Base-by-base conservation (phyloP, 2,113 vertebrate species). In the Oryzias woworae region DNA sequence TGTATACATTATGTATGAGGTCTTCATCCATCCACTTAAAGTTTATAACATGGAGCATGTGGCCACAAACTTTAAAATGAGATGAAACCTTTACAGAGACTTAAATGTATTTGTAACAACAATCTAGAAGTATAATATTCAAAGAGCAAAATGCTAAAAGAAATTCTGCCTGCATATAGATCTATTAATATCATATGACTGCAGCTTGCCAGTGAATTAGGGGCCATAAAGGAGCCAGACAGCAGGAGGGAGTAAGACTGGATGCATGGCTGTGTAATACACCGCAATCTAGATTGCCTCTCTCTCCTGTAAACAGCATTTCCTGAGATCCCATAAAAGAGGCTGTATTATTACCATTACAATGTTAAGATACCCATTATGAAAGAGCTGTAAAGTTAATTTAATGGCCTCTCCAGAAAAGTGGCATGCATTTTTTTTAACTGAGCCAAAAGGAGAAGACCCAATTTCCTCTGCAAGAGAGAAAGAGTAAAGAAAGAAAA, bases 271-370 rank as follows among this genome's bases (percentile, higher is more conserved):
- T 82, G 80, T 18, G 53, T 79, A 73, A 86, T 55, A 72, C 73
- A 88, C 88, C 70, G 69, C 69, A 75, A 66, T 42, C 53, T 53
- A 73, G 75, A 79, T 61, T 67, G 54, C 62, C 62, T 48, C 71
- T 81, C 46, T 71, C 69, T 81, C 80, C 76, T 17, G 57, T 88
- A 87, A 90, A 90, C 67, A 69, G 43, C 75, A 77, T 82, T 79
- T 72, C 81, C 77, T 52, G 65, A 54, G 73, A 83, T 80, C 70
- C 72, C 62, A 85, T 91, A 91, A 91, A 91, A 84, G 51, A 17
- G 53, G 56, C 69, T 74, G 71, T 83, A 85, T 90, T 90, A 85
- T 78, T 80, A 91, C 82, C 85, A 81, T 77, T 89, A 87, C 82
- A 72, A 69, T 75, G 55, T 81, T 78, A 81, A 81, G 77, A 79